Evolutionary conservation across 2,797 vertebrate species (phyloP).

Genomic region (Periophthalmus magnuspinnatus): DNA sequence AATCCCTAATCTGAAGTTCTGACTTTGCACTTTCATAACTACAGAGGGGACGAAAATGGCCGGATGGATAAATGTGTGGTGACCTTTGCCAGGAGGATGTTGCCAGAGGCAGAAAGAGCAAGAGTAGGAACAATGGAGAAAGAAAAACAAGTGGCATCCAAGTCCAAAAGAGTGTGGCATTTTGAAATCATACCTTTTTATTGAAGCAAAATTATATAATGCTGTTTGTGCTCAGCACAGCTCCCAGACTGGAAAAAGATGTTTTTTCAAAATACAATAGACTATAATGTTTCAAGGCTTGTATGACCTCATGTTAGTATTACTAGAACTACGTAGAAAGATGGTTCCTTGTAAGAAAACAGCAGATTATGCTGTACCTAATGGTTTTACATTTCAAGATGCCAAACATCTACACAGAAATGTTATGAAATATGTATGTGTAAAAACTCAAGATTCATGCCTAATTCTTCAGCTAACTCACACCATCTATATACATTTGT

Average conservation of each 20-base stretch:
- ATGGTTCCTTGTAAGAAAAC: no score
- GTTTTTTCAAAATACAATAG: no score
- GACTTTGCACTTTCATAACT: background rate
- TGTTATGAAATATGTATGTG: no score
- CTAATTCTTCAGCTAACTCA: no score
- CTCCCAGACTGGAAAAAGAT: background rate
- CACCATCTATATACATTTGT: no score
- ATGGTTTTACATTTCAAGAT: no score
- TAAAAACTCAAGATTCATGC: no score
- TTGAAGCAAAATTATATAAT: background rate
- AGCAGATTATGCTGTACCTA: no score
- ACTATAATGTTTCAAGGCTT: no score
- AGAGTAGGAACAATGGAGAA: constrained; percentile 2
- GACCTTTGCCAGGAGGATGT: constrained; percentile 8
- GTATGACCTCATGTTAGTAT: no score
- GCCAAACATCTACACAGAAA: no score
- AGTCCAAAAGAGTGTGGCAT: background rate
- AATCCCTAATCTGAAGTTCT: background rate
- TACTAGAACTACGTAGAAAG: no score
- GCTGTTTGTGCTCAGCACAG: background rate
- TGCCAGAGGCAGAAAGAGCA: background rate
- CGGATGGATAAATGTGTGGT: background rate
- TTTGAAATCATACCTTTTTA: background rate
- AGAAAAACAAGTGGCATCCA: background rate
- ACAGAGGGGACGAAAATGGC: background rate